Conservation (phyloP, 2,797 vertebrate species). For the Phrynocephalus forsythii region DNA sequence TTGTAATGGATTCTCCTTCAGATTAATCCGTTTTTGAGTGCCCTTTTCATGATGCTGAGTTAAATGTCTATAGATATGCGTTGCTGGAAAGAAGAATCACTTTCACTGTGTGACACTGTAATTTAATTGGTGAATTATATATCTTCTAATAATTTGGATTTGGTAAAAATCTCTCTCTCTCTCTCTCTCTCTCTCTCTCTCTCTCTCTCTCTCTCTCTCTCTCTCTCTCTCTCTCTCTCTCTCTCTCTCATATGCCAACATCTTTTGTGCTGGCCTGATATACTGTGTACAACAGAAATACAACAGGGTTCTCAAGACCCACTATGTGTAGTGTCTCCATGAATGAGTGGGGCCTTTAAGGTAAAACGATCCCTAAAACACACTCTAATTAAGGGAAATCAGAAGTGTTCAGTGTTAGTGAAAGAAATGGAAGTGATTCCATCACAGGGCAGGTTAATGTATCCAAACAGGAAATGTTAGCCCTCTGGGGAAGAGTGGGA, state of each 20-base stretch:
- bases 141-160: background rate
- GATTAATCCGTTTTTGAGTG: accelerated
- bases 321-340: background rate
- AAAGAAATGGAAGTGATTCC: background rate
- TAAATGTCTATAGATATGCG: background rate
- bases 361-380: background rate
- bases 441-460: background rate
- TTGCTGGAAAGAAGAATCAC: slow-evolving; percentile 3
- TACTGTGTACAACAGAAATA: background rate
- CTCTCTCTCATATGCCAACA: too few relatives aligned
- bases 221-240: too few relatives aligned
- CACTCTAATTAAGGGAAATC: background rate
- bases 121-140: background rate
- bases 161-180: background rate
- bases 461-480: background rate
- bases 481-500: background rate
- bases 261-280: background rate
- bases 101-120: background rate
- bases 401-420: background rate
- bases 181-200: too few relatives aligned
- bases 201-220: too few relatives aligned
- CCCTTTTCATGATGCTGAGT: background rate
- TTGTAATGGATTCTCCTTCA: background rate
- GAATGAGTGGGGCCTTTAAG: background rate
- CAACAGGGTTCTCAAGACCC: background rate